These are phyloP conservation scores for Thelaira solivaga DNA, from an alignment of 2,888 invertebrate species.

Conservation along the genomic window DNA sequence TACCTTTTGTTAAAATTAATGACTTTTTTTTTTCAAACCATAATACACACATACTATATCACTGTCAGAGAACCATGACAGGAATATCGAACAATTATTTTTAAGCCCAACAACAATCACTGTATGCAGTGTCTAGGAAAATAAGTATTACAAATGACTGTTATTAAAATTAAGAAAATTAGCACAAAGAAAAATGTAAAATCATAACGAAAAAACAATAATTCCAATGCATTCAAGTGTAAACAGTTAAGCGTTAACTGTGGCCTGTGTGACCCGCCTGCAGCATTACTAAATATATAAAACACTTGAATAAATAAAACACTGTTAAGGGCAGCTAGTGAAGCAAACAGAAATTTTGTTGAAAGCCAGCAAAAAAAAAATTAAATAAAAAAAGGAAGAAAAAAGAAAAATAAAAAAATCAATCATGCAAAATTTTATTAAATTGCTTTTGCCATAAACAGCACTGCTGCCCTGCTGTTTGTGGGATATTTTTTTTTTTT, in stretches of 20 bases:
- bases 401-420: too few species aligned
- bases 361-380: constrained; percentile 1
- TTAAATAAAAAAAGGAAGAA: constrained; percentile 15
- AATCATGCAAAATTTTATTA: too few species aligned
- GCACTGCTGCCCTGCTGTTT: background rate
- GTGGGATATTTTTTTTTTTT: too few species aligned
- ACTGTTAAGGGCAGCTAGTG: too few species aligned
- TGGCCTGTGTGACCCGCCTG: constrained; percentile 38
- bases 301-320: background rate
- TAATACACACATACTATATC: too few species aligned
- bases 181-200: background rate
- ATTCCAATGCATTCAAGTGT: constrained; percentile 33
- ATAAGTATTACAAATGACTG: background rate
- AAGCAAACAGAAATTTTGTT: background rate
- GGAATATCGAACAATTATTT: too few species aligned
- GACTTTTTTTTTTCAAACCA: too few species aligned
- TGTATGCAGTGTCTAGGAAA: too few species aligned
- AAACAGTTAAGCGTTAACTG: constrained; percentile 30
- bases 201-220: background rate
- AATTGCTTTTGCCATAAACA: background rate
- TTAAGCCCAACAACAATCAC: background rate
- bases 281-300: background rate
- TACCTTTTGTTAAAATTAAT: too few species aligned
- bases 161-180: background rate
- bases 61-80: too few species aligned